These are phyloP conservation scores for Poicephalus gulielmi DNA, from an alignment of 2,113 vertebrate species.

Conservation along the genomic window DNA sequence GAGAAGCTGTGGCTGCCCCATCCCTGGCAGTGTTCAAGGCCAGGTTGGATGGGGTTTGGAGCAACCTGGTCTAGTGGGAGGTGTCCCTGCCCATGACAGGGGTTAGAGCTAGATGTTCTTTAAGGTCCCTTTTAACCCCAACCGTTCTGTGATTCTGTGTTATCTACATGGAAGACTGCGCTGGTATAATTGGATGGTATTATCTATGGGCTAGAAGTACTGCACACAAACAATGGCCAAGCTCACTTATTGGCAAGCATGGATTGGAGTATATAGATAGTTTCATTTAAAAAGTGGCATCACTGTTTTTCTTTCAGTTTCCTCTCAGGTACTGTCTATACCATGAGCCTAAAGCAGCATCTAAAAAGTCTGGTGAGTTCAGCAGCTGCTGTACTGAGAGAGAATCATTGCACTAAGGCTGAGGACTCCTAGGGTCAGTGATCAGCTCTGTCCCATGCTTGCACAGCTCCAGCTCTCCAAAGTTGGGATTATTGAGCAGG, in stretches of 20 bases:
- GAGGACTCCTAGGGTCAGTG: not conserved
- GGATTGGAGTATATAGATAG: not conserved
- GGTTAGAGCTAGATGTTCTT: no score
- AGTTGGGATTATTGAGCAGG: not conserved
- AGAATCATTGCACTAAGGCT: rapidly evolving
- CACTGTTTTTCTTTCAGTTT: not conserved
- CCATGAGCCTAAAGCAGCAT: not conserved
- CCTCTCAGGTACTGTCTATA: not conserved
- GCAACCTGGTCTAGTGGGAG: no score
- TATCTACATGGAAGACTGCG: not conserved
- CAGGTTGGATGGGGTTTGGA: no score
- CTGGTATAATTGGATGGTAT: not conserved
- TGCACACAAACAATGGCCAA: not conserved
- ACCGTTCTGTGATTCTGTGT: not conserved
- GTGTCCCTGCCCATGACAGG: no score
- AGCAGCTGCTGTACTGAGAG: not conserved
- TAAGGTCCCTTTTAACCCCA: not conserved
- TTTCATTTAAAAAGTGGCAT: not conserved
- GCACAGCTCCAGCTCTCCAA: not conserved
- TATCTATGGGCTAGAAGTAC: not conserved
- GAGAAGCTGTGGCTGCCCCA: no score
- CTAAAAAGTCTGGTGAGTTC: not conserved
- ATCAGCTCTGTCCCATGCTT: not conserved
- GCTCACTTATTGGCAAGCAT: not conserved
- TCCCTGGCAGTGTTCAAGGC: no score